Base-by-base conservation (phyloP, 2,113 vertebrate species). In the Cnemophilus loriae region DNA sequence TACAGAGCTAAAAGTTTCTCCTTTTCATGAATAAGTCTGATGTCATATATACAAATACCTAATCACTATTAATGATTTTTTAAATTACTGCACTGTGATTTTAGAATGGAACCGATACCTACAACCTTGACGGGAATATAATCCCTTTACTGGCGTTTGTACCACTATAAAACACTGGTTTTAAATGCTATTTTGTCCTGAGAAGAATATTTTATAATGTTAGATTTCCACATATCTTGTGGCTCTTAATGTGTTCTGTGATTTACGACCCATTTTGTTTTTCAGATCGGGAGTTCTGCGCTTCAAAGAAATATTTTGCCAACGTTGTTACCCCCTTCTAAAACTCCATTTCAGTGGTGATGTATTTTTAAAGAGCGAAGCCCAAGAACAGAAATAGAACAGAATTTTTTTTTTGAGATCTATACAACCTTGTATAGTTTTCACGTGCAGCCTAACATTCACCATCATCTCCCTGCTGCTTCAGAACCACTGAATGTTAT, bases 301-400 rank as follows among this genome's bases (percentile, higher is more conserved):
- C 39, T 75, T 60, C 68, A 30, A 60, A 86, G 79, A 60, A 92
- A 90, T 67, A 71, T 81, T 93, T 92, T 90, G 71, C 71, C 52
- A 68, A 5, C 0, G 2, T 59, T 92, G 76, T 93, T 94, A 44
- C 88, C 90, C 76, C 33, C 44, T 60, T 71, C 75, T 81, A 49
- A 93, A 92, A 71, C 83, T 71, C 76, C 73, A 15, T 65, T 84
- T 87, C 53, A 5, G 24, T 2, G 16, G 19, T 71, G 52, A 94
- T 86, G 68, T 50, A 47, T 86, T 96, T 97, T 96, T 94, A 93
- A 93, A 55, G 80, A 94, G 71, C 23, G 53, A 70, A 93, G 71
- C 44, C 82, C n/a, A 78, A 68, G 76, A 64, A 21, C 68, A 94
- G 63, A 89, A 96, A 95, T 46, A 94, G 81, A 35, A 21, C 19